phyloP scores from a whole-genome alignment of 2,888 invertebrate genomes.

The Brachyptera putata region DNA sequence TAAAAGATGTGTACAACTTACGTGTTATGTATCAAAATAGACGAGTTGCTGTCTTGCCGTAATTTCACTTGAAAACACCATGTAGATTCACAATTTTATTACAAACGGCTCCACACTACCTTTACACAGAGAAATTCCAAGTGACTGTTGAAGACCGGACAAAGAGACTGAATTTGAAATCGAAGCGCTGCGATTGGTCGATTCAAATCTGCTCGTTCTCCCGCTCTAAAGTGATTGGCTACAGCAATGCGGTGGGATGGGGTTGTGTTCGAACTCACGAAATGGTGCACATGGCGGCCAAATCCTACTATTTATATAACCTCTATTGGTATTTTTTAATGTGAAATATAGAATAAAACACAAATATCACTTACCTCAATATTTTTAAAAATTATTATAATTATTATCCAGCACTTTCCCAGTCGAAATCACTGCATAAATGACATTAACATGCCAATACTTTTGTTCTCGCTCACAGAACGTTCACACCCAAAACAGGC shows the following conservation, averaged over 20 bases:
- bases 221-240: constrained; percentile 48
- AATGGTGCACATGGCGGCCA: constrained; percentile 29
- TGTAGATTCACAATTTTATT: not conserved
- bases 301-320: constrained; percentile 9
- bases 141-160: constrained; percentile 36
- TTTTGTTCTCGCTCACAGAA: not conserved
- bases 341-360: not conserved
- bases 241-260: constrained; percentile 7
- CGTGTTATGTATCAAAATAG: not conserved
- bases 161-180: constrained; percentile 55
- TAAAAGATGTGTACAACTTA: not conserved
- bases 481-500: constrained; percentile 21
- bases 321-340: not conserved
- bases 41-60: not conserved
- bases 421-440: not conserved
- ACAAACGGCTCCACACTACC: constrained; percentile 1
- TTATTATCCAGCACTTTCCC: not conserved
- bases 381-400: not conserved
- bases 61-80: constrained; percentile 13
- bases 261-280: constrained; percentile 25
- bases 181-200: constrained; percentile 49
- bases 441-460: not conserved
- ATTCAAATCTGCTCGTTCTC: constrained; percentile 50
- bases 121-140: not conserved
- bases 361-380: not conserved